A percentile compares a stretch with the other conserved stretches of the same genome.
Conservation (phyloP, 1,140 invertebrate species). For the Bombus difficillimus region DNA sequence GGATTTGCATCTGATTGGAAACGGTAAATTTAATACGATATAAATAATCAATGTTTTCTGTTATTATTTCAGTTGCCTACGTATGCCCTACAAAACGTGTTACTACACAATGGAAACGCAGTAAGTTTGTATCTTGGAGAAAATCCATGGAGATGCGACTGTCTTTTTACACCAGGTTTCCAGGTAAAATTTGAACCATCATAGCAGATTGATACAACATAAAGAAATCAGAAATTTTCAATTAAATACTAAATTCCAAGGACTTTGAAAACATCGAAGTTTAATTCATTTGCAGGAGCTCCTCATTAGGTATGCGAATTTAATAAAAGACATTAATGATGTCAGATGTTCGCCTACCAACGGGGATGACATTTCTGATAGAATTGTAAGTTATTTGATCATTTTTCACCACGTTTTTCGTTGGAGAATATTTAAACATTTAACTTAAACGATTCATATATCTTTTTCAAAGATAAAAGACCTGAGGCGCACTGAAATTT, state of each 20-base stretch:
- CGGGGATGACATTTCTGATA: constrained; percentile 84
- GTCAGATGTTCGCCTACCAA: constrained; percentile 85
- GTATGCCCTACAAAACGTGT: constrained; percentile 89
- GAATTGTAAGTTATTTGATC: constrained; percentile 81
- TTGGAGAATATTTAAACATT: neutral
- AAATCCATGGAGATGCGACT: constrained; percentile 93
- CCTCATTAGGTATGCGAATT: constrained; percentile 87
- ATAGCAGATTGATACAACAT: neutral
- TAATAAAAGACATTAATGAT: constrained; percentile 87
- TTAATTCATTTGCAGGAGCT: constrained; percentile 81
- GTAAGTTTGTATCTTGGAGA: constrained; percentile 86
- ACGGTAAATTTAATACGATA: neutral
- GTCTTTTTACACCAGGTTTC: constrained; percentile 89
- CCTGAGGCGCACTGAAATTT: constrained; percentile 87
- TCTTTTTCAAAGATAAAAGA: constrained; percentile 85
- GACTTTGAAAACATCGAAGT: neutral
- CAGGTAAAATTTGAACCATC: constrained; percentile 81
- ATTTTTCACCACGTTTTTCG: too few species aligned
- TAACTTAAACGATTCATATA: too few species aligned
- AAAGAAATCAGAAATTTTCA: constrained; percentile 56
- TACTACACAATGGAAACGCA: constrained; percentile 88
- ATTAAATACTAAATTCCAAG: neutral
- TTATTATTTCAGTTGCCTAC: constrained; percentile 86
- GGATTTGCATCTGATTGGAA: neutral
- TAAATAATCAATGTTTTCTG: neutral